phyloP scores from a whole-genome alignment of 2,888 invertebrate genomes.

The Ypsolopha scabrella region DNA sequence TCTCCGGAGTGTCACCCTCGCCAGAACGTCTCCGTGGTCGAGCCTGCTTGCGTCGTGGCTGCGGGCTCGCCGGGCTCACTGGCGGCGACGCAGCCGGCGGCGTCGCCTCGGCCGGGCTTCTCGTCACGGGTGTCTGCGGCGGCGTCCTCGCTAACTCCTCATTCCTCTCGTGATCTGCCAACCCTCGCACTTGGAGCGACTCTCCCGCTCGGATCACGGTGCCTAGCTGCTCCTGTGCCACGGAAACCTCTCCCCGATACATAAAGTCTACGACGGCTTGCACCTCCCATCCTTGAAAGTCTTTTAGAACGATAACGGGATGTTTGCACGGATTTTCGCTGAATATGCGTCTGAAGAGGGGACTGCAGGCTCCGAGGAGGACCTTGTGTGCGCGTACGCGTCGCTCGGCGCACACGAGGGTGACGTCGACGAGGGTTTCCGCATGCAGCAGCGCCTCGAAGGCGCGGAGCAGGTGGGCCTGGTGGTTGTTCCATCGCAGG shows the following conservation, averaged over 20 bases:
- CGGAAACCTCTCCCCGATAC: constrained; percentile 94
- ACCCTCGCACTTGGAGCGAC: constrained; percentile 84
- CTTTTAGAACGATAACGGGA: constrained; percentile 92
- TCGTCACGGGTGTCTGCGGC: constrained; percentile 48
- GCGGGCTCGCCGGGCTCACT: constrained; percentile 78
- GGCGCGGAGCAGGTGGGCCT: constrained; percentile 86
- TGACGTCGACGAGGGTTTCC: constrained; percentile 90
- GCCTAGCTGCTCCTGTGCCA: constrained; percentile 85
- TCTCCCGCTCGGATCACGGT: constrained; percentile 90
- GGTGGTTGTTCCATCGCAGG: constrained; percentile 95
- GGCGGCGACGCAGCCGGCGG: constrained; percentile 58
- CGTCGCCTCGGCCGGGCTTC: constrained; percentile 53
- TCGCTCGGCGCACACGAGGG: constrained; percentile 88
- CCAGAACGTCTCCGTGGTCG: constrained; percentile 87
- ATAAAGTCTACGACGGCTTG: constrained; percentile 93
- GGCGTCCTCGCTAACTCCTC: constrained; percentile 48
- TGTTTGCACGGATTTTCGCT: constrained; percentile 94
- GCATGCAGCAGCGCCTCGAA: constrained; percentile 91
- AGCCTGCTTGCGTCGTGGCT: constrained; percentile 88
- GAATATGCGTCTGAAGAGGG: constrained; percentile 90
- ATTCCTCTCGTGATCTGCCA: constrained; percentile 75
- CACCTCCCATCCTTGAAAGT: constrained; percentile 90
- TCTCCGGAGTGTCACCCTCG: constrained; percentile 73
- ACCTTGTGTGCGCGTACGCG: constrained; percentile 92
- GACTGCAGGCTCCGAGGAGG: constrained; percentile 89